Base-by-base conservation (phyloP, 2,113 vertebrate species). In the Nesogale talazaci region DNA sequence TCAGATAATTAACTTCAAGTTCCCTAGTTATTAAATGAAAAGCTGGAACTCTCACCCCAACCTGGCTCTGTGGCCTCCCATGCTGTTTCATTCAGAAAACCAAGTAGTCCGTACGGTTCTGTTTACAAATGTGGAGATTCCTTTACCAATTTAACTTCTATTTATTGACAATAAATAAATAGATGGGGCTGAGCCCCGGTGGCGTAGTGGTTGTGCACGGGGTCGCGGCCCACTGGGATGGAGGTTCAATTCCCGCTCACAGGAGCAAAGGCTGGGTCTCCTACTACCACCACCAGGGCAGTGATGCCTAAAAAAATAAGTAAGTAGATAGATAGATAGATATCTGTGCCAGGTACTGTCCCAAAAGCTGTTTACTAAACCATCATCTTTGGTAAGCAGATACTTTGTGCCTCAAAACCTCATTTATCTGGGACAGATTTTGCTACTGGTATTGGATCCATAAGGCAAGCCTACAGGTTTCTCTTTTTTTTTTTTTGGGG, bases 21-120 rank as follows among this genome's bases (percentile, higher is more conserved):
- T 82, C 52, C 25, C 31, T 4, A 34, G 20, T 22, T 81, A 38
- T 88, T 87, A 95, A 90, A 22, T 85, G 69, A 88, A 27, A 92
- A 78, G 14, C 2, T 29, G 67, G 36, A 56, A 61, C 56, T 85
- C 0, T 2, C 69, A 59, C 57, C 40, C 36, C 74, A 2, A n/a
- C 83, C 67, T 79, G 34, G 69, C 57, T 61, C 23, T 78, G 0
- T 56, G 83, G 29, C 83, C 61, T 70, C 63, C n/a, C 27, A 34
- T 8, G 42, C 89, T 93, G 36, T 52, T 77, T 89, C 4, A 87
- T 63, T 90, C 82, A 40, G 52, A 8, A 6, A 29, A 78, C 57
- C 72, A 27, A 56, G 11, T 76, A 72, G 89, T 86, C 52, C 19
- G 81, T 82, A 77, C 12, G 29, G 11, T 85, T 89, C 42, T 83